These are phyloP conservation scores for Sylvilagus bachmani DNA, from an alignment of 2,113 vertebrate genomes.

Conservation along the genomic window DNA sequence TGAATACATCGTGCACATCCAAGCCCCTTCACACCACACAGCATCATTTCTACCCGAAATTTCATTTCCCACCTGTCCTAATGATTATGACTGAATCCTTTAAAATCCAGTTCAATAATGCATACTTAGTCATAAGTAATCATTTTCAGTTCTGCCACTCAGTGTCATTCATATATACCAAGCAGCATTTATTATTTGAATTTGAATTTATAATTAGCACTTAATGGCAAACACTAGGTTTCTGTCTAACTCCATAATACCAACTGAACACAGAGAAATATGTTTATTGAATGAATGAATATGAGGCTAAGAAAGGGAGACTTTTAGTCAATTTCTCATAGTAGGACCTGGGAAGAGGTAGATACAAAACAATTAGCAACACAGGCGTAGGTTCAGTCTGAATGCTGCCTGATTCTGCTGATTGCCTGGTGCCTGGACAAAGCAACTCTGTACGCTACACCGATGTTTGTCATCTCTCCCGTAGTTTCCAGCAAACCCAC, in stretches of 20 bases:
- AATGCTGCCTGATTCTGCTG: background rate
- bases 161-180: background rate
- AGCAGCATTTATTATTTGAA: background rate
- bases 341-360: background rate
- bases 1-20: background rate
- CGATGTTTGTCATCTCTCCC: background rate
- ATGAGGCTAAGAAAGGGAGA: background rate
- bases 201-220: background rate
- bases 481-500: background rate
- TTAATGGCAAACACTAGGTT: background rate
- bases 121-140: background rate
- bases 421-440: background rate
- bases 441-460: fast-evolving
- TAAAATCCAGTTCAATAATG: background rate
- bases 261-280: background rate
- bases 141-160: background rate
- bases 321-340: background rate
- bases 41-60: background rate
- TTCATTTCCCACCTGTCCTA: background rate
- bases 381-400: background rate
- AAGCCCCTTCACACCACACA: background rate
- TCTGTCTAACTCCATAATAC: background rate
- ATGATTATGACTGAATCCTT: background rate
- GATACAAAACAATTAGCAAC: background rate
- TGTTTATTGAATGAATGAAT: background rate